Evolutionary conservation across 2,888 invertebrate species (phyloP).

Genomic region (Conchocele bisecta): DNA sequence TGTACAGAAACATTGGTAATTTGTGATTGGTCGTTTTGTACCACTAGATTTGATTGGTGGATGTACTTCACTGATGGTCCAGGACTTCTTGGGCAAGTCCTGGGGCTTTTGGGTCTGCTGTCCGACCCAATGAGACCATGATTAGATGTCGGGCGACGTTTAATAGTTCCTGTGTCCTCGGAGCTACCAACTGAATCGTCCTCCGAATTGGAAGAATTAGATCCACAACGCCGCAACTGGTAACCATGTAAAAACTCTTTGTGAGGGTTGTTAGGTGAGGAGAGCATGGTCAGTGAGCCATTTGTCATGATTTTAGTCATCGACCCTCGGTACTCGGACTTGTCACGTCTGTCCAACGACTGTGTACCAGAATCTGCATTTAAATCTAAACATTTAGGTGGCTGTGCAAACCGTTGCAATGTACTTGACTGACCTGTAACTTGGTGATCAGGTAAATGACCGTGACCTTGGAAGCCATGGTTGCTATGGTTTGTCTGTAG

Average conservation of each 20-base stretch:
- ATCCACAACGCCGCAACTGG: constrained; percentile 70
- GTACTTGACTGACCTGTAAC: constrained; percentile 4
- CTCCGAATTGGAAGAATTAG: constrained; percentile 78
- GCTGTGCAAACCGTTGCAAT: constrained; percentile 23
- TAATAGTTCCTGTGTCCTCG: constrained; percentile 80
- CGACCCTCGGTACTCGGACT: constrained; percentile 68
- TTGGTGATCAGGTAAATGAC: constrained; percentile 21
- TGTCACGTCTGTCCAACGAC: constrained; percentile 63
- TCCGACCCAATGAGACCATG: constrained; percentile 44
- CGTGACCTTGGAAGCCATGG: constrained; percentile 22
- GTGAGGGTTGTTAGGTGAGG: constrained; percentile 75
- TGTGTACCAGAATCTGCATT: constrained; percentile 25
- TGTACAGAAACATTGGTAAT: too few species aligned
- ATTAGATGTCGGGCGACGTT: constrained; percentile 71
- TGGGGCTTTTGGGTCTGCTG: constrained; percentile 53
- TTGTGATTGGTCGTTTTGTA: constrained; percentile 31
- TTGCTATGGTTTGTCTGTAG: constrained; percentile 24
- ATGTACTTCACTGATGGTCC: constrained; percentile 2
- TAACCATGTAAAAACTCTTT: constrained; percentile 73
- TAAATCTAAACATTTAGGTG: constrained; percentile 61
- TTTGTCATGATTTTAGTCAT: constrained; percentile 82
- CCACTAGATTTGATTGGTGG: constrained; percentile 2
- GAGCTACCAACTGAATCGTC: constrained; percentile 75
- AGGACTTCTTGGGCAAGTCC: constrained; percentile 54
- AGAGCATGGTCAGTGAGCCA: constrained; percentile 78